These are phyloP conservation scores for Crotalus viridis DNA, from an alignment of 2,113 vertebrate genomes.

Conservation along the genomic window DNA sequence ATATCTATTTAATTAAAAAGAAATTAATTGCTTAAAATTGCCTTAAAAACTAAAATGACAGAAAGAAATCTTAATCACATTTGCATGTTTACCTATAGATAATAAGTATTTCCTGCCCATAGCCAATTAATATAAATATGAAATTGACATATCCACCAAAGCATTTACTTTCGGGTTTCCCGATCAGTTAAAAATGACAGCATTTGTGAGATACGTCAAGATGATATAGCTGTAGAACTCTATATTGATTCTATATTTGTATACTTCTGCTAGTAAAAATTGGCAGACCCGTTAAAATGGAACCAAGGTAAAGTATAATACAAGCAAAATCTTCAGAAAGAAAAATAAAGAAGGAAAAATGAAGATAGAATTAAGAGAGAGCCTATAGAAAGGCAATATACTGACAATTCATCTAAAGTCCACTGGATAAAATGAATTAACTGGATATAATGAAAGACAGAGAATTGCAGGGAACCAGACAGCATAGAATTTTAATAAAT, in stretches of 20 bases:
- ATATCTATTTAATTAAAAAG: not conserved
- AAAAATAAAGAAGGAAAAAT: too few relatives aligned
- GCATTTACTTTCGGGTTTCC: not conserved
- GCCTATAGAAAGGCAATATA: too few relatives aligned
- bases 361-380: too few relatives aligned
- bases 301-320: not conserved
- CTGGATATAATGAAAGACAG: too few relatives aligned
- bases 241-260: not conserved
- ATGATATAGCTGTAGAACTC: not conserved
- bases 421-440: too few relatives aligned
- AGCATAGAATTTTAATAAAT: too few relatives aligned
- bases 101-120: not conserved
- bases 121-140: not conserved
- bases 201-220: not conserved
- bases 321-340: not conserved
- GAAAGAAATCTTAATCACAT: not conserved
- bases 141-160: not conserved
- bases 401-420: too few relatives aligned
- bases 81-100: not conserved
- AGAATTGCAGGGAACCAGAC: too few relatives aligned
- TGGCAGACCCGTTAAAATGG: not conserved
- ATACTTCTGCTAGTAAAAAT: not conserved
- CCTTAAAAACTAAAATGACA: not conserved
- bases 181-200: not conserved
- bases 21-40: not conserved